phyloP scores from a whole-genome alignment of 2,797 vertebrate genomes.

The Squalus acanthias region DNA sequence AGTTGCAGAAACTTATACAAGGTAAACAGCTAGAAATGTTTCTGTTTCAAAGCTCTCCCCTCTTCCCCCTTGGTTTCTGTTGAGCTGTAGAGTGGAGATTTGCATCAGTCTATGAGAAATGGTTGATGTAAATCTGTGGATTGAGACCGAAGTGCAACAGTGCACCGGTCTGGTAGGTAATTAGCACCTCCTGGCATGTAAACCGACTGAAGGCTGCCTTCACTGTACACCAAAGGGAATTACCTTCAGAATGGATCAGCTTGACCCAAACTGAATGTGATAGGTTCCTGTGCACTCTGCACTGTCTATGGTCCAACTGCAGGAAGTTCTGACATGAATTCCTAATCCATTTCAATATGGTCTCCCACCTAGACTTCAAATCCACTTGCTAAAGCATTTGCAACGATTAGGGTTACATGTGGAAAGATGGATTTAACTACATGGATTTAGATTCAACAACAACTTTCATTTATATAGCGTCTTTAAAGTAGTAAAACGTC shows the following conservation, averaged over 20 bases:
- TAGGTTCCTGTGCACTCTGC: too few relatives aligned
- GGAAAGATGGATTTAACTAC: not conserved
- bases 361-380: not conserved
- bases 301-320: not conserved
- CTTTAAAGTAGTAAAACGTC: not conserved
- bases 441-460: not conserved
- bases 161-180: not conserved
- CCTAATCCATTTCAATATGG: not conserved
- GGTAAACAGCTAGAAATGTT: not conserved
- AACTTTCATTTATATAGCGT: not conserved
- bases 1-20: not conserved
- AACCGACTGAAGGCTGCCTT: not conserved
- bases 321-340: not conserved
- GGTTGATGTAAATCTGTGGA: not conserved
- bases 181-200: not conserved
- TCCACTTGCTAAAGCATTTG: not conserved
- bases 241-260: not conserved
- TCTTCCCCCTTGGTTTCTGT: not conserved
- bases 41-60: not conserved
- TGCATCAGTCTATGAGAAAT: not conserved
- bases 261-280: slow-evolving; percentile 8
- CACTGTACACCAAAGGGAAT: not conserved
- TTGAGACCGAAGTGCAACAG: not conserved
- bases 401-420: not conserved
- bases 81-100: not conserved